Base-by-base conservation (phyloP, 2,888 invertebrate species). In the Dermolepida albohirtum region DNA sequence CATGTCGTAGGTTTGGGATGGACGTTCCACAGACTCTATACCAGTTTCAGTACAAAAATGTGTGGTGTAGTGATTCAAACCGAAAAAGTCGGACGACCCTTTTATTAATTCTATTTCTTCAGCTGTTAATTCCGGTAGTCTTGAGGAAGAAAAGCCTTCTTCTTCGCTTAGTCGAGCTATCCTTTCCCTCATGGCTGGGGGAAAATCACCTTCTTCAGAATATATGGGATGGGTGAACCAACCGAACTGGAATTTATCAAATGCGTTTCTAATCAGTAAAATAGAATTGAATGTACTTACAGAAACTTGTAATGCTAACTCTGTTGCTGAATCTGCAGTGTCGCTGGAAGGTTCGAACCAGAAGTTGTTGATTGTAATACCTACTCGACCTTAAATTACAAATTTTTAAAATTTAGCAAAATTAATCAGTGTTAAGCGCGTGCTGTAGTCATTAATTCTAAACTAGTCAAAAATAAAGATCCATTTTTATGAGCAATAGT, bases 51-150 rank as follows among this genome's bases (percentile, higher is more conserved):
- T 43, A 55, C 66, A 66, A 11, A 54, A 39, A 4, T 7, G 83
- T 0, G 89, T 85, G 0, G 92, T 89, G 78, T 94, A 95, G 67
- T 90, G 87, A 78, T 94, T 94, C n/a, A 93, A 78, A 0, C 92
- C 92, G 63, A 94, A 84, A 80, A 90, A 92, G 78, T 95, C 93
- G 0, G 86, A 85, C 0, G 91, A 88, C 0, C 87, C 89, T 41
- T 81, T 82, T 17, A 93, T 86, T 64, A 84, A 82, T 10, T 82
- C 78, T 7, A 90, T 84, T 83, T 92, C 91, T 16, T 87, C 84
- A 0, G 76, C 44, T 0, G 88, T 89, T 76, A 91, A 90, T 66
- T 76, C 77, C 0, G 91, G 91, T 1, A 92, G 83, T 10, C 91
- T 86, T 0, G 91, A 90, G 14, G 85, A 82, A 0, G 81, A 76